These are phyloP conservation scores for Lepus europaeus DNA, from an alignment of 2,113 vertebrate species.

Conservation along the genomic window DNA sequence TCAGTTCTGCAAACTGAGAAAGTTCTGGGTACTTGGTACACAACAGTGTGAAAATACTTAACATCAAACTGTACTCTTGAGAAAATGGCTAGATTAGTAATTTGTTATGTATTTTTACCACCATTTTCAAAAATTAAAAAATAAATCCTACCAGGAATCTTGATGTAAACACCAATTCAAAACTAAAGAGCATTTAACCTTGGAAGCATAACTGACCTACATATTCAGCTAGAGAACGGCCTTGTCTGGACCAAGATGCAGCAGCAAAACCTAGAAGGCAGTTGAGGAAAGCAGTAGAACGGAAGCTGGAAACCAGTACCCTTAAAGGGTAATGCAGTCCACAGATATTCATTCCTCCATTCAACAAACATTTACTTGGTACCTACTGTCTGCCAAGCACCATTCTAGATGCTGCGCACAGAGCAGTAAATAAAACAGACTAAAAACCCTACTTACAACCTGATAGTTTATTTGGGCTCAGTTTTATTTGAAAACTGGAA, in stretches of 20 bases:
- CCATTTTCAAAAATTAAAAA: background rate
- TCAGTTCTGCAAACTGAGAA: background rate
- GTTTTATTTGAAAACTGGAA: background rate
- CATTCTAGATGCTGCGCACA: background rate
- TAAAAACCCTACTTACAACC: background rate
- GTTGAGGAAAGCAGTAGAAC: background rate
- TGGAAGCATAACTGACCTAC: background rate
- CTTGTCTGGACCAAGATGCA: background rate
- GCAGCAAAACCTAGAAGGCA: background rate
- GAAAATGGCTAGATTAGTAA: background rate
- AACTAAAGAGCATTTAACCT: background rate
- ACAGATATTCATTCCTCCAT: background rate
- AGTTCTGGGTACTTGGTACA: background rate
- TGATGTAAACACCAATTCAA: background rate
- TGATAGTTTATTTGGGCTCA: background rate
- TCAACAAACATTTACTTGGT: background rate
- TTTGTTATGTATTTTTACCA: background rate
- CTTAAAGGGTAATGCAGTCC: accelerated
- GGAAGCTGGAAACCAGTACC: background rate
- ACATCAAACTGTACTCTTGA: background rate
- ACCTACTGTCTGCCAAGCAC: accelerated
- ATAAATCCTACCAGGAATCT: background rate
- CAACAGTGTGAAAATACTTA: too few relatives aligned
- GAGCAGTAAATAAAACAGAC: background rate
- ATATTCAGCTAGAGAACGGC: background rate